phyloP scores from a whole-genome alignment of 2,797 vertebrate species.

The Silurus lanzhouensis region DNA sequence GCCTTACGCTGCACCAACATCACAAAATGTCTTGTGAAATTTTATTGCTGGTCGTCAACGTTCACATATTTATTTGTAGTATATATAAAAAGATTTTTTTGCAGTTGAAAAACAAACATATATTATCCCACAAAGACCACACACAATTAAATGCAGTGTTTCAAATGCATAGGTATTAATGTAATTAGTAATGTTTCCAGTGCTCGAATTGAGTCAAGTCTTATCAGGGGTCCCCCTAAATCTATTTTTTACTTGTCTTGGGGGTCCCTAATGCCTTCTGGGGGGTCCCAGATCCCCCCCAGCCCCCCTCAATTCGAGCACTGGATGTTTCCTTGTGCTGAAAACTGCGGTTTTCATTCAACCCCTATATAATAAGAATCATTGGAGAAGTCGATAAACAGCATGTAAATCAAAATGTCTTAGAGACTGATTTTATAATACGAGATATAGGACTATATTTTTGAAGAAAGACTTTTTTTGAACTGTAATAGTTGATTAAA shows the following conservation, averaged over 20 bases:
- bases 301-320: too few species aligned
- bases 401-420: neutral
- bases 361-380: neutral
- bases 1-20: neutral
- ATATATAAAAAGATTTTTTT: too few species aligned
- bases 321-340: neutral
- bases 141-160: neutral
- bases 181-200: too few species aligned
- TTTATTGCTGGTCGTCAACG: neutral
- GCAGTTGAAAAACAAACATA: neutral
- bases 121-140: too few species aligned
- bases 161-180: too few species aligned
- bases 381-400: neutral
- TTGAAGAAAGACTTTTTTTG: neutral
- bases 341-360: neutral
- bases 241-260: too few species aligned
- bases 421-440: neutral
- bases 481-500: neutral
- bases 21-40: neutral
- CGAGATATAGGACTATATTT: neutral
- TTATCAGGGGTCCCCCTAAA: too few species aligned
- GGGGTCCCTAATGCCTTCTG: too few species aligned
- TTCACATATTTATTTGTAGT: neutral
- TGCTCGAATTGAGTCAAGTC: too few species aligned
- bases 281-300: too few species aligned